A percentile compares a stretch with the other conserved stretches of the same genome.
phyloP scores from a whole-genome alignment of 2,888 invertebrate genomes.

The Eudemis profundana region DNA sequence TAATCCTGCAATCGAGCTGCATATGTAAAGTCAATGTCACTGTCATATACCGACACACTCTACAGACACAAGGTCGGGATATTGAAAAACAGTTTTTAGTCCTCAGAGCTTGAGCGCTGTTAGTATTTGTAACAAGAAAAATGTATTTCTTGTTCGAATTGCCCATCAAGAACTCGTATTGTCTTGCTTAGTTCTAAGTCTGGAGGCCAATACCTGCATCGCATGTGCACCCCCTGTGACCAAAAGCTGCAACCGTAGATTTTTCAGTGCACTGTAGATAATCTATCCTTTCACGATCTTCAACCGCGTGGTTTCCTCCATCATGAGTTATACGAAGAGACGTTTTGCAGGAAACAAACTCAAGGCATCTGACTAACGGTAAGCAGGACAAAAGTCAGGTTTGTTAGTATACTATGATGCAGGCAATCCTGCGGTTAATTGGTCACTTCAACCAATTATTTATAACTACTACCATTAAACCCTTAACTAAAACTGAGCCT shows the following conservation, averaged over 20 bases:
- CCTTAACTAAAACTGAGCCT: constrained; percentile 17
- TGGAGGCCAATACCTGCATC: not conserved
- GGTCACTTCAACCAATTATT: not conserved
- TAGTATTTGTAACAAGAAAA: not conserved
- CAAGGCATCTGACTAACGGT: too few relatives aligned
- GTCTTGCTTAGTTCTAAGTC: not conserved
- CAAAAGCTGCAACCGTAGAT: constrained; percentile 9
- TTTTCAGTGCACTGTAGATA: constrained; percentile 11
- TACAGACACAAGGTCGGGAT: too few relatives aligned
- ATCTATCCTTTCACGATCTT: not conserved
- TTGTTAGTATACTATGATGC: not conserved
- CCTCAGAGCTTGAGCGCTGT: too few relatives aligned
- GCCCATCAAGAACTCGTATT: too few relatives aligned
- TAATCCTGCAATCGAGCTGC: too few relatives aligned
- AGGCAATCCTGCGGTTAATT: not conserved
- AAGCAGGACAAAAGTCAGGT: not conserved
- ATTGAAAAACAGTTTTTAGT: too few relatives aligned
- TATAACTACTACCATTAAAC: not conserved
- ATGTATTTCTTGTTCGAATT: not conserved
- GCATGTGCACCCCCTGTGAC: constrained; percentile 19
- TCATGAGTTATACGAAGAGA: not conserved
- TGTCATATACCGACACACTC: too few relatives aligned
- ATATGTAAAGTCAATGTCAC: too few relatives aligned
- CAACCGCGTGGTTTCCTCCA: not conserved
- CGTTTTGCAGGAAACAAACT: not conserved